These are phyloP conservation scores for Batillaria attramentaria DNA, from an alignment of 1,140 invertebrate genomes.

Conservation along the genomic window DNA sequence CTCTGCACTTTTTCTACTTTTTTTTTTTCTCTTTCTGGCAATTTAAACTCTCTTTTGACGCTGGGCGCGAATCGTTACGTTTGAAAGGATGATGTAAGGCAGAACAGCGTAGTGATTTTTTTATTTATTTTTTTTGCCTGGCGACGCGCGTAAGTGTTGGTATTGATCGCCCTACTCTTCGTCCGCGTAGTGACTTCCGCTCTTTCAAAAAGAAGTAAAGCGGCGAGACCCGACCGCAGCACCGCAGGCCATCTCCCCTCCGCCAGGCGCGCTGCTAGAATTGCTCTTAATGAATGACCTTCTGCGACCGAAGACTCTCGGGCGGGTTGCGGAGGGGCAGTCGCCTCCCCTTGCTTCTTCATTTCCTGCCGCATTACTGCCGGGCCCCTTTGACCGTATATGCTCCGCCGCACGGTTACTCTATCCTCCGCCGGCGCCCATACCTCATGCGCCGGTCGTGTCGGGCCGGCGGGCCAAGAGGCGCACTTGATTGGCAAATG, in stretches of 20 bases:
- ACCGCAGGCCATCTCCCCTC: conserved; percentile 18
- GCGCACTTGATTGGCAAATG: conserved; percentile 10
- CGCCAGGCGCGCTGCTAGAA: neutral
- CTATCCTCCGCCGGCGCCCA: no score
- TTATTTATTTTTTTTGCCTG: no score
- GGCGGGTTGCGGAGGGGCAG: no score
- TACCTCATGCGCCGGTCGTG: neutral
- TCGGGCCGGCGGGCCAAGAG: neutral
- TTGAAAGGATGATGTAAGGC: no score
- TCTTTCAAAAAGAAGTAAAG: conserved; percentile 1
- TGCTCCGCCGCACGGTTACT: neutral
- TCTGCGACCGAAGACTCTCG: no score
- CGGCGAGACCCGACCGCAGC: neutral
- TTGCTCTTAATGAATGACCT: conserved; percentile 21
- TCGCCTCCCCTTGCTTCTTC: neutral
- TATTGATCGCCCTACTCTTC: neutral
- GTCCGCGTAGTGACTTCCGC: conserved; percentile 15
- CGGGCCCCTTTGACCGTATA: no score
- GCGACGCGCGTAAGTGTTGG: neutral
- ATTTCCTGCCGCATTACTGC: conserved; percentile 21
- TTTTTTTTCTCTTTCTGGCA: no score
- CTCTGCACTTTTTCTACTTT: no score
- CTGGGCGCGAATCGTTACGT: no score
- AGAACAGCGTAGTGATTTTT: no score
- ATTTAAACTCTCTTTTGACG: no score